Evolutionary conservation across 2,797 vertebrate genomes (phyloP).

Genomic region (Chiroxiphia lanceolata): DNA sequence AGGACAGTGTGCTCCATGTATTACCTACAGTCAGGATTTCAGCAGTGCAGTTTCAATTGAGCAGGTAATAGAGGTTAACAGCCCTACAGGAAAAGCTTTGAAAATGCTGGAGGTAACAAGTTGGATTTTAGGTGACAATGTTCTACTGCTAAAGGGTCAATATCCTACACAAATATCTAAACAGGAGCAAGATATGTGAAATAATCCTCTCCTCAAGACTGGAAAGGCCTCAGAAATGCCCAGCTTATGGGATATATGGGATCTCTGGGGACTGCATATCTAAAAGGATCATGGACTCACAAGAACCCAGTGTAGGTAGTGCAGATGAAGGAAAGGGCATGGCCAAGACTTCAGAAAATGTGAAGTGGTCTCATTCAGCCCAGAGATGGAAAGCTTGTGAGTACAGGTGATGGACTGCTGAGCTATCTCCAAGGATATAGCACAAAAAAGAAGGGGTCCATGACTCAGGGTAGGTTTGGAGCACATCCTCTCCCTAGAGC

Average conservation of each 20-base stretch:
- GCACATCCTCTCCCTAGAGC: not conserved
- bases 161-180: not conserved
- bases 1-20: not conserved
- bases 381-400: not conserved
- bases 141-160: not conserved
- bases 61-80: not conserved
- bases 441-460: not conserved
- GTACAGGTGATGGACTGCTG: not conserved
- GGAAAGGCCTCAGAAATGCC: not conserved
- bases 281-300: not conserved
- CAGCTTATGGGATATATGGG: not conserved
- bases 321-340: not conserved
- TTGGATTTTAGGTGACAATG: fast-evolving
- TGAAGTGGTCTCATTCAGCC: not conserved
- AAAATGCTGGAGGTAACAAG: not conserved
- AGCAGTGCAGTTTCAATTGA: not conserved
- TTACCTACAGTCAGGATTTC: not conserved
- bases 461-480: not conserved
- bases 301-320: not conserved
- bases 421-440: not conserved
- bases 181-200: not conserved
- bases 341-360: not conserved
- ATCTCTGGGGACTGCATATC: fast-evolving
- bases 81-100: not conserved
- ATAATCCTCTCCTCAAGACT: not conserved